Base-by-base conservation (phyloP, 2,888 invertebrate species). In the Yponomeuta cagnagella region DNA sequence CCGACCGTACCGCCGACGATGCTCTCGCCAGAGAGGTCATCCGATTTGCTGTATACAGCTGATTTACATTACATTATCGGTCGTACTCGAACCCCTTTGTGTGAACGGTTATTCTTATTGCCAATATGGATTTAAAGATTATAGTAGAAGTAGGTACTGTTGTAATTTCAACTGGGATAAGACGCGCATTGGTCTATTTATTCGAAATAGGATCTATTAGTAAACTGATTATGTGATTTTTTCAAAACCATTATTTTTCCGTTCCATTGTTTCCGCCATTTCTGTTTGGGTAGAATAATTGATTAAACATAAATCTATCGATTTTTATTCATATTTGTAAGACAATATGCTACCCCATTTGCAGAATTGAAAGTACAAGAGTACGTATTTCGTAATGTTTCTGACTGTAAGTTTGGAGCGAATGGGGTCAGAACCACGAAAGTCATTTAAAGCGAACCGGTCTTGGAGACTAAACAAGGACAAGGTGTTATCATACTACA, bases 1-100 rank as follows among this genome's bases (percentile, higher is more conserved):
- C 43, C 43, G 43, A 43, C 43, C 43, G 43, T 5, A 5, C 43
- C 79, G 76, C 74, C 79, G 76, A 78, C 78, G 79, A 79, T 82
- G 79, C 79, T 82, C 80, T 78, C 77, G 77, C 77, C 77, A 78
- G 77, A 76, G 76, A 86, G 83, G 84, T 80, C 82, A 76, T 77
- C 76, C 74, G 73, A 76, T 79, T 79, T 77, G 77, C 76, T 65
- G 10, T 65, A 33, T 65, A 65, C 33, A 12, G 30, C 65, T 12
- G 65, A 65, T 33, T 23, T 30, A 65, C 52, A 58, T 58, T 58
- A 58, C 52, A 58, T 58, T 58, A 58, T 15, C 15, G 15, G 30
- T 30, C 63, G 63, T 63, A 37, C 4, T 63, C 63, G 15, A 63
- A 15, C 63, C 63, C 10, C 15, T 30, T n/a, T 63, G 63, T 30